A percentile compares a stretch with the other conserved stretches of the same genome.
Evolutionary conservation across 2,888 invertebrate species (phyloP).

Genomic region (Pardosa pseudoannulata): DNA sequence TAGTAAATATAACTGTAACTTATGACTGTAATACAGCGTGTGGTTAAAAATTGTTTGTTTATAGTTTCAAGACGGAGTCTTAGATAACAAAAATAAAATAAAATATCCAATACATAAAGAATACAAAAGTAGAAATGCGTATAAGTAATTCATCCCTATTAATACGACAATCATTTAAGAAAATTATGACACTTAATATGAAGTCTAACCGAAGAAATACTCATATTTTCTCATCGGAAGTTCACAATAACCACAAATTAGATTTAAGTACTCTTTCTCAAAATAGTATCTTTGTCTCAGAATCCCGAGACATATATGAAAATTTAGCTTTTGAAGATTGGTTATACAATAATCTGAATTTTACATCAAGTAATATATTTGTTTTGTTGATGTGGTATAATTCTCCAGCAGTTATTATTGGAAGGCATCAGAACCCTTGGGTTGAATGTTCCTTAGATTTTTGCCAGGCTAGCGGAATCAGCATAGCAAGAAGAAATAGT

Average conservation of each 20-base stretch:
- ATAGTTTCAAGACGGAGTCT: no score
- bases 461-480: conserved; percentile 83
- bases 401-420: conserved; percentile 95
- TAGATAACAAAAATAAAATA: no score
- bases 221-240: not conserved
- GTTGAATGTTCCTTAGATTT: conserved; percentile 88
- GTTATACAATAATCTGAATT: conserved; percentile 93
- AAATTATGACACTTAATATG: not conserved
- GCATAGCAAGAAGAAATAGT: conserved; percentile 91
- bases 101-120: no score
- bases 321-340: conserved; percentile 98
- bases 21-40: no score
- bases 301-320: conserved; percentile 91
- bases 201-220: not conserved
- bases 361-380: conserved; percentile 84
- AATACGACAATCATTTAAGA: not conserved
- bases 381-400: conserved; percentile 95
- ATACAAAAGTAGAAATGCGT: not conserved
- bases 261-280: not conserved
- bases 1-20: no score
- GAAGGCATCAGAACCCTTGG: conserved; percentile 98
- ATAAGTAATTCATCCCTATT: not conserved
- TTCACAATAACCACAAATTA: not conserved
- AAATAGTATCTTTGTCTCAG: conserved; percentile 89
- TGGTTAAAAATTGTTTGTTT: no score